These are phyloP conservation scores for Gadus chalcogrammus DNA, from an alignment of 2,113 vertebrate species.

Conservation along the genomic window DNA sequence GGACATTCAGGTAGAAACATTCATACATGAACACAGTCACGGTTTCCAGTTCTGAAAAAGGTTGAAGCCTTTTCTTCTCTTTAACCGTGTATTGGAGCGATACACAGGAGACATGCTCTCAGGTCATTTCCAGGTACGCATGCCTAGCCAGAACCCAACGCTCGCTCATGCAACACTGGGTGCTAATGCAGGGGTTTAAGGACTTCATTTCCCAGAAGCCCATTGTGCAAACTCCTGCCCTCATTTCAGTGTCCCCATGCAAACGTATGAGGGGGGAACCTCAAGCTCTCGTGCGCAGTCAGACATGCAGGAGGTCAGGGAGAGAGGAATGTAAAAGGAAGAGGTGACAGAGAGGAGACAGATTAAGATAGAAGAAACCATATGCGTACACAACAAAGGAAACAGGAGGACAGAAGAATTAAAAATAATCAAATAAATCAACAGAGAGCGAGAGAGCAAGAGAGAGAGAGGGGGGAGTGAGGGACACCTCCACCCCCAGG, in stretches of 20 bases:
- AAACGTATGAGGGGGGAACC: conserved; percentile 37
- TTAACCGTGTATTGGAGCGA: conserved; percentile 22
- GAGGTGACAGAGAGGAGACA: conserved; percentile 17
- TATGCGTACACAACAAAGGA: neutral
- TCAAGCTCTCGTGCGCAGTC: neutral
- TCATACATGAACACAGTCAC: conserved; percentile 60
- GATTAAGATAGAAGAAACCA: neutral
- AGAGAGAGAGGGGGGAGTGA: conserved; percentile 58
- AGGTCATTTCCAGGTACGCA: conserved; percentile 40
- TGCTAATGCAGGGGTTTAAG: conserved; percentile 30
- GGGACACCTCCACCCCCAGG: conserved; percentile 73
- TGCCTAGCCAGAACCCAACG: conserved; percentile 55
- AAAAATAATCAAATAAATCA: neutral
- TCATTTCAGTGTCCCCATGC: conserved; percentile 53
- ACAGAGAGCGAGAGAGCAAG: conserved; percentile 29
- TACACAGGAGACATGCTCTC: conserved; percentile 18
- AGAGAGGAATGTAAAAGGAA: neutral
- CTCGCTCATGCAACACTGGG: conserved; percentile 23
- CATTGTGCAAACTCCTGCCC: conserved; percentile 19
- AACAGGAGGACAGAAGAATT: conserved; percentile 32
- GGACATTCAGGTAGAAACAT: conserved; percentile 55
- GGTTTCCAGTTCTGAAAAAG: conserved; percentile 54
- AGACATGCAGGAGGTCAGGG: neutral
- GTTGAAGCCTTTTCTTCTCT: conserved; percentile 49
- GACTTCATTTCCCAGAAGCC: conserved; percentile 42